Evolutionary conservation across 2,113 vertebrate species (phyloP).

Genomic region (Tiliqua scincoides): DNA sequence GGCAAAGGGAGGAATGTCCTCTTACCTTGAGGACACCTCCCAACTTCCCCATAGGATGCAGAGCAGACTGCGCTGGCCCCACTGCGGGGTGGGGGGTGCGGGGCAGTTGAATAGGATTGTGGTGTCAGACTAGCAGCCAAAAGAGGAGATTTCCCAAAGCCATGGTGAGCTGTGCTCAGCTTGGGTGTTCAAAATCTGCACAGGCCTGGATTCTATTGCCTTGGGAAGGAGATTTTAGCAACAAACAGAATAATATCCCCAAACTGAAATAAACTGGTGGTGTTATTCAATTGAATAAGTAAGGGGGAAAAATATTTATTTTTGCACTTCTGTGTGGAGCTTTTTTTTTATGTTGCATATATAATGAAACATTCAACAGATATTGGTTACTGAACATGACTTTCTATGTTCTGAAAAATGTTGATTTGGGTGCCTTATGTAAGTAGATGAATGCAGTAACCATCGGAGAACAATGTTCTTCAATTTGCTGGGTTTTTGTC

Average conservation of each 20-base stretch:
- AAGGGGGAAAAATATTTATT: neutral
- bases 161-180: neutral
- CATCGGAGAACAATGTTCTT: neutral
- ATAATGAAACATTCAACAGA: neutral
- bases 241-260: neutral
- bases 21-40: too few relatives aligned
- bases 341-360: neutral
- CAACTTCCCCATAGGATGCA: too few relatives aligned
- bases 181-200: neutral
- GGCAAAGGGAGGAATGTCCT: too few relatives aligned
- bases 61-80: too few relatives aligned
- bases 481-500: neutral
- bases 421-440: conserved; percentile 1
- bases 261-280: neutral
- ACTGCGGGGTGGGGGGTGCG: too few relatives aligned
- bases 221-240: neutral
- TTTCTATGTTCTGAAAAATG: neutral
- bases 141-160: neutral
- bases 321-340: neutral
- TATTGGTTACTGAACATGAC: neutral
- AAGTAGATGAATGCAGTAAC: conserved; percentile 2
- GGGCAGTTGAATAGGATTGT: too few relatives aligned
- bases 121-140: neutral
- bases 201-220: neutral
- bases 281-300: neutral